Evolutionary conservation across 1,140 invertebrate genomes (phyloP), one percentile per base, ranked within the genome.

Genomic region (Notospermus geniculatus): DNA sequence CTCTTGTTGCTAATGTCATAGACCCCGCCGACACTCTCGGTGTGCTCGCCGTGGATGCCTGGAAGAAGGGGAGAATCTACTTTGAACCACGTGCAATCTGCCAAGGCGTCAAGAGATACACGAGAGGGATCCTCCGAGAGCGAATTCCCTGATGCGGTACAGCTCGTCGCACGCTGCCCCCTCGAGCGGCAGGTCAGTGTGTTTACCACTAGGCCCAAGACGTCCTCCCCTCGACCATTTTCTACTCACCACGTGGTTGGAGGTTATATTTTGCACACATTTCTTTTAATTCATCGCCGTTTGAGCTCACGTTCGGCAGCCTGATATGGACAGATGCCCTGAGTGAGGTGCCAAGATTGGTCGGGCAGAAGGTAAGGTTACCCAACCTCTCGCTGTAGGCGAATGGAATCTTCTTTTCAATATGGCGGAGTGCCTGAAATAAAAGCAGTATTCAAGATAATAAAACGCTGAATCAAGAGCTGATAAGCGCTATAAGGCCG

Each of bases 281-380:
- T 4, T 66, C 54, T 32, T 72, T 71, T 46, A 72, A 71, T 27
- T 71, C 66, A 54, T 39, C 22, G 4, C 32, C 4, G 4, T 67
- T 25, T 59, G 91, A 88, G 45, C 93, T 91, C 71, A 97, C 85
- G 83, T 97, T 95, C 62, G 95, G 95, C 66, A 98, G 85, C 82
- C 92, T 92, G 79, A 98, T 96, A 86, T 97, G 95, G 70, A 98
- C 95, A 36, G 92, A 95, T 13, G 94, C 94, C 70, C 95, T 90
- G 62, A 98, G 90, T 54, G 94, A 96, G 62, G 95, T 97, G 32
- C 95, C 95, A 83, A 97, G 82, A 83, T 97, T 97, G 78, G 92
- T 94, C 50, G 95, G 95, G 86, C 95, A 97, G 89, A 97, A 97
- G 64, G 93, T 97, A 63, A 98, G 85, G 88, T 92, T 97, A 54